Base-by-base conservation (phyloP, 2,113 vertebrate genomes). In the Egretta garzetta region DNA sequence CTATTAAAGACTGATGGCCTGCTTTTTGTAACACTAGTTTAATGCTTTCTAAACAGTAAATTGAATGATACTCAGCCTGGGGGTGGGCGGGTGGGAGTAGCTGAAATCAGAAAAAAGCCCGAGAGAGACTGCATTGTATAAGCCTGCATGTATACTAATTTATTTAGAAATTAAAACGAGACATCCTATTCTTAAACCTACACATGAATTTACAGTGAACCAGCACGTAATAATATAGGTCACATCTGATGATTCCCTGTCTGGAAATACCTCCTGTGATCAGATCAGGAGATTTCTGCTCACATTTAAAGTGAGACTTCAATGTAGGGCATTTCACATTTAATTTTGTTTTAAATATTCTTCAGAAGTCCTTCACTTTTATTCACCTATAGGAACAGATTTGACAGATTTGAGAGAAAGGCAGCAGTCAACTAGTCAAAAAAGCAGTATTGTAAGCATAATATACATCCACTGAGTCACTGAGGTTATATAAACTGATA, bases 31-130 rank as follows among this genome's bases (percentile, higher is more conserved):
- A 86, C 71, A 71, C 68, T 71, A 63, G n/a, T 33, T 71, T 91
- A 93, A 77, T 55, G 50, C 35, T 86, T 86, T 84, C 91, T 64
- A 68, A 87, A 85, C 24, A 89, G 52, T 49, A 71, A 94, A 94
- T 3, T 52, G 18, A 87, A 79, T 79, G 56, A 85, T 60, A 72
- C 56, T 82, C 43, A 85, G 43, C 39, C 52, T 56, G 30, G 50
- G 43, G 41, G 41, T 43, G 41, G 41, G 6, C 14, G 14, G 13
- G 41, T 6, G 41, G 41, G 41, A 15, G 41, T 43, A 15, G 14
- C 6, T 43, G 41, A 43, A 43, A 43, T 4, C 70, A 82, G n/a
- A 39, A 84, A 73, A 71, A 85, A 50, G 35, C 18, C 58, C 32
- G 28, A 39, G 47, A 83, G 22, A 80, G 4, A 80, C 5, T 79